Conservation (phyloP, 2,888 invertebrate genomes). For the Aleiodes leptofemur region DNA sequence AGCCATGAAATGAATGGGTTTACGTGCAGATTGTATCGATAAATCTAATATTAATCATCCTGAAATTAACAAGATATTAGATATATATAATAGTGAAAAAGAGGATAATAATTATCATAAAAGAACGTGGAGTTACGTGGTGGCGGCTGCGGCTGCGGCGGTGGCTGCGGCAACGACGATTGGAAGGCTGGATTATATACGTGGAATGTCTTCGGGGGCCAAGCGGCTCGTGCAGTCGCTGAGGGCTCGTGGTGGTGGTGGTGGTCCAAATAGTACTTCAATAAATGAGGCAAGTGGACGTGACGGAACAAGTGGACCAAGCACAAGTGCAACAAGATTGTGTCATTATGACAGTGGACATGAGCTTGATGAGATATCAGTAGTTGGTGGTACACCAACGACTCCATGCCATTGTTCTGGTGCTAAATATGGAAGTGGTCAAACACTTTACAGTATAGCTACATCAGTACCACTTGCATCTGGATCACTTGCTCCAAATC, state of each 20-base stretch:
- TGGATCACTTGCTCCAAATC: neutral
- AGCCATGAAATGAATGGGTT: slow-evolving; percentile 46
- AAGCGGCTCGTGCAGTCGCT: slow-evolving; percentile 76
- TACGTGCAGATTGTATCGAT: slow-evolving; percentile 22
- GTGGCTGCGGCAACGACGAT: slow-evolving; percentile 55
- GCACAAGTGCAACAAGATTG: slow-evolving; percentile 71
- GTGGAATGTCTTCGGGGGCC: slow-evolving; percentile 75
- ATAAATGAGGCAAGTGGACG: slow-evolving; percentile 64
- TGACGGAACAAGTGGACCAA: slow-evolving; percentile 64
- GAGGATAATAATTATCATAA: neutral
- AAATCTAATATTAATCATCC: slow-evolving; percentile 4
- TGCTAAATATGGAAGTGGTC: slow-evolving; percentile 75
- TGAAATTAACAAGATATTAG: slow-evolving; percentile 19
- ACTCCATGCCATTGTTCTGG: slow-evolving; percentile 73
- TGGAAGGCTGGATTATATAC: slow-evolving; percentile 74
- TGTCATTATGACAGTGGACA: slow-evolving; percentile 74
- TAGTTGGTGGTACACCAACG: slow-evolving; percentile 74
- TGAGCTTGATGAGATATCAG: slow-evolving; percentile 77
- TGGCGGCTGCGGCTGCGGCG: slow-evolving; percentile 47
- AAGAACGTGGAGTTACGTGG: slow-evolving; percentile 47
- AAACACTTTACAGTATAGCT: slow-evolving; percentile 73
- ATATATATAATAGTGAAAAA: slow-evolving; percentile 2
- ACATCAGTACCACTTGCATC: slow-evolving; percentile 71
- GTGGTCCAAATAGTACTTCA: slow-evolving; percentile 58
- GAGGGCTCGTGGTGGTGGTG: slow-evolving; percentile 71